Evolutionary conservation across 2,797 vertebrate genomes (phyloP).

Genomic region (Coreius guichenoti): DNA sequence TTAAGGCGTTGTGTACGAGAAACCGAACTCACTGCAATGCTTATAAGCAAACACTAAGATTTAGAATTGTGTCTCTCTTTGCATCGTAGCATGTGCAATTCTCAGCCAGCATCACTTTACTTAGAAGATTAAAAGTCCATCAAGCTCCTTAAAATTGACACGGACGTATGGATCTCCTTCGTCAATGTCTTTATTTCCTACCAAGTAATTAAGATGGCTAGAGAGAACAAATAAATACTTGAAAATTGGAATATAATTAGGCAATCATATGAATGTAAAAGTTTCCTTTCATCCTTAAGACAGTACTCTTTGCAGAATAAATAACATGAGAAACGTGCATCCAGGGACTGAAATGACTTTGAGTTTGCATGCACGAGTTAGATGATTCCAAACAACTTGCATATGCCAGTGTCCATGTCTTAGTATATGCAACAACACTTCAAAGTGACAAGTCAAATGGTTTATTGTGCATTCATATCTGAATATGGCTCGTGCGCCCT

Average conservation of each 20-base stretch:
- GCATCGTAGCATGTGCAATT: slow-evolving; percentile 51
- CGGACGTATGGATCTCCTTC: neutral
- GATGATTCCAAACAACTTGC: slow-evolving; percentile 8
- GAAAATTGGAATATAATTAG: neutral
- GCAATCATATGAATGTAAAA: slow-evolving; percentile 4
- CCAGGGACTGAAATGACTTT: neutral
- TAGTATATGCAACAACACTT: slow-evolving; percentile 28
- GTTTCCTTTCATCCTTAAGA: slow-evolving; percentile 2
- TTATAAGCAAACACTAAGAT: slow-evolving; percentile 56
- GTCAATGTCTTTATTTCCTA: slow-evolving; percentile 18
- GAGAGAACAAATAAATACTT: slow-evolving; percentile 17
- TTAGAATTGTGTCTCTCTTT: slow-evolving; percentile 52
- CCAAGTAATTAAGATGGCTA: neutral
- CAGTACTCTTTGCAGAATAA: slow-evolving; percentile 13
- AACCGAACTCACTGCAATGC: slow-evolving; percentile 64
- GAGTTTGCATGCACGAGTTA: slow-evolving; percentile 4
- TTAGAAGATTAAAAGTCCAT: slow-evolving; percentile 3
- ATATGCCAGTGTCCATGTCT: slow-evolving; percentile 2
- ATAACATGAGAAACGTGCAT: slow-evolving; percentile 14
- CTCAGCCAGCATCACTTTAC: slow-evolving; percentile 46
- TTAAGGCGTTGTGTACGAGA: slow-evolving; percentile 51
- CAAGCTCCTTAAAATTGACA: neutral
- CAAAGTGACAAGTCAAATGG: slow-evolving; percentile 24
- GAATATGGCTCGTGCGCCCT: slow-evolving; percentile 69
- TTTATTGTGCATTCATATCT: slow-evolving; percentile 47